Conservation (phyloP, 2,113 vertebrate species). For the Columba janthina region DNA sequence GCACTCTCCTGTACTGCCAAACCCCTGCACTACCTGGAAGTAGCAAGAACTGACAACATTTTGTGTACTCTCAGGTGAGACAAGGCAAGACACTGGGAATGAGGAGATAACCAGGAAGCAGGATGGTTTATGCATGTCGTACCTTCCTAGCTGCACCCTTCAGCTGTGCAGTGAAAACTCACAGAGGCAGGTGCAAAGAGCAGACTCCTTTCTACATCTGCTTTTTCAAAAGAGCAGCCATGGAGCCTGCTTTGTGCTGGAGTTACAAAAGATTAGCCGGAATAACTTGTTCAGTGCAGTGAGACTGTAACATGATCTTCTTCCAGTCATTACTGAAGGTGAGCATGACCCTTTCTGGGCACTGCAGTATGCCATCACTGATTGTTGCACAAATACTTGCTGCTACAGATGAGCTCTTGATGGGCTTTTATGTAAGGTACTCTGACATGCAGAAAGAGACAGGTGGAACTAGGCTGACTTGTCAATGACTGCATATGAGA, state of each 20-base stretch:
- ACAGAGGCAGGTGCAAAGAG: background rate
- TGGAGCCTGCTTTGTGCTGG: background rate
- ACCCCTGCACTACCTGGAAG: background rate
- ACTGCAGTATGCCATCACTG: background rate
- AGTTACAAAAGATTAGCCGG: background rate
- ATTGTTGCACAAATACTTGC: background rate
- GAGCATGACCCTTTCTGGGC: background rate
- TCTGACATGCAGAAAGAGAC: background rate
- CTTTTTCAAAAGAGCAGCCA: background rate
- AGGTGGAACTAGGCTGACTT: background rate
- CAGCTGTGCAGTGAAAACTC: background rate
- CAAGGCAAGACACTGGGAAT: background rate
- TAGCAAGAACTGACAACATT: background rate
- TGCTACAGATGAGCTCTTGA: background rate
- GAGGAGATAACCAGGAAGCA: background rate
- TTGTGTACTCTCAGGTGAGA: background rate
- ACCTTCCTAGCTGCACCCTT: background rate
- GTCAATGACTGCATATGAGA: background rate
- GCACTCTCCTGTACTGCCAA: background rate
- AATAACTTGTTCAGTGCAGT: background rate
- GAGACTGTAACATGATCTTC: background rate
- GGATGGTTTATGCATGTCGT: background rate
- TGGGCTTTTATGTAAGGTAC: background rate
- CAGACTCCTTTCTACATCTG: background rate
- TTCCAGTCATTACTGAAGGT: background rate